Evolutionary conservation across 1,140 invertebrate species (phyloP), one percentile per base, ranked within the genome.

Genomic region (Nasonia giraulti): DNA sequence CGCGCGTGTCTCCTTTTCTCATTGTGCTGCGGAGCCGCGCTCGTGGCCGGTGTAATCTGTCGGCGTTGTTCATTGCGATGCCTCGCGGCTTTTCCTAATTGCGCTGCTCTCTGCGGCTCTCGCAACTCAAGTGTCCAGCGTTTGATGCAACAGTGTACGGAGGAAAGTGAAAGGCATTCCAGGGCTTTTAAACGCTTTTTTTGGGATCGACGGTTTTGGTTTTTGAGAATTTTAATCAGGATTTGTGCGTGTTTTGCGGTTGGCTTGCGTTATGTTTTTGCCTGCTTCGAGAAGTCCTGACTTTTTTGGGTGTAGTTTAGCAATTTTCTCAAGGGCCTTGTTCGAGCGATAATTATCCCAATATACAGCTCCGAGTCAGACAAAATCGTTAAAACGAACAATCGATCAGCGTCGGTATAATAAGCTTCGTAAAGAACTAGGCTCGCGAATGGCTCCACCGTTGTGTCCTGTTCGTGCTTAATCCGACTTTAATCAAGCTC

Each of bases 31-130:
- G 1, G 73, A 20, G 73, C 73, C 11, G 14, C 5, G 37, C 76
- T n/a, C 33, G 40, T 44, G 37, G 71, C 47, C 71, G 71, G 37
- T 50, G 71, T 77, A 83, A 83, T 83, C 40, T 33, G 27, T 37
- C 27, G 66, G 62, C 31, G 82, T 71, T 83, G 76, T 27, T 78
- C 66, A 79, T 79, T 71, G 82, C 82, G 27, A 83, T 83, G 75
- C 76, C 44, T 69, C 31, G 55, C 23, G 66, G 82, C 20, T 66
- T 83, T 62, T 40, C 82, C 62, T 69, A 80, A 62, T 83, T 69
- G 14, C 37, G 11, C 14, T 55, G 75, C 40, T 17, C 74, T 47
- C 8, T 31, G 68, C 17, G 68, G n/a, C 27, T 31, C 68, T 5
- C n/a, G n/a, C n/a, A 27, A 31, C 10, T 31, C 68, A 27, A 27